Evolutionary conservation across 1,140 invertebrate species (phyloP).

Genomic region (Eurytemora carolleeae): DNA sequence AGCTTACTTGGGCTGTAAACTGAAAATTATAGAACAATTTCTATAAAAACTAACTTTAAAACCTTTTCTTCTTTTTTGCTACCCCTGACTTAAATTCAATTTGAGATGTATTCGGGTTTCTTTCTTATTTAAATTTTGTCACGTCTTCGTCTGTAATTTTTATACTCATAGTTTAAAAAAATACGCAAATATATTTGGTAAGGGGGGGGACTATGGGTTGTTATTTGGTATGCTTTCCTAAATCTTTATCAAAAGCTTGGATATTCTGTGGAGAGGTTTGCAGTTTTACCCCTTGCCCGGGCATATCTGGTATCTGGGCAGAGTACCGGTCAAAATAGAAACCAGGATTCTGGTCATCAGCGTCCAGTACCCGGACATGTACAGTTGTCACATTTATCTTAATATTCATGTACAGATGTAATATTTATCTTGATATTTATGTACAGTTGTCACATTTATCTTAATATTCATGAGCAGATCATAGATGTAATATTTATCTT

Average conservation of each 20-base stretch:
- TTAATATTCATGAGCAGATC: no score
- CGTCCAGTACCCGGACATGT: slow-evolving; percentile 58
- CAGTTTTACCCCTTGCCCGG: neutral
- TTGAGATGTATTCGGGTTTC: neutral
- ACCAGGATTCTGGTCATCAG: slow-evolving; percentile 72
- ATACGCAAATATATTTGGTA: slow-evolving; percentile 1
- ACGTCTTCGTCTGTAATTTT: neutral
- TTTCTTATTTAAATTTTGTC: neutral
- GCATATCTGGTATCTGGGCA: slow-evolving; percentile 34
- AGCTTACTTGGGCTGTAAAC: no score
- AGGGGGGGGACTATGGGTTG: neutral
- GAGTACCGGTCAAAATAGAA: slow-evolving; percentile 56
- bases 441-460: no score
- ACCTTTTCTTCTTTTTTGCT: neutral
- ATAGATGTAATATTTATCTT: no score
- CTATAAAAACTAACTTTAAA: no score
- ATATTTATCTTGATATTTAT: no score
- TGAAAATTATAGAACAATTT: no score
- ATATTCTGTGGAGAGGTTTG: slow-evolving; percentile 7
- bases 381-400: slow-evolving; percentile 45
- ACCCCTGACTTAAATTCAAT: neutral
- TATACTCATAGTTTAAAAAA: slow-evolving; percentile 3
- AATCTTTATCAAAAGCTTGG: slow-evolving; percentile 13
- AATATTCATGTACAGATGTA: no score
- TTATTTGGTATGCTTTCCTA: neutral